Base-by-base conservation (phyloP, 2,797 vertebrate species). In the Diglossa cyanea region DNA sequence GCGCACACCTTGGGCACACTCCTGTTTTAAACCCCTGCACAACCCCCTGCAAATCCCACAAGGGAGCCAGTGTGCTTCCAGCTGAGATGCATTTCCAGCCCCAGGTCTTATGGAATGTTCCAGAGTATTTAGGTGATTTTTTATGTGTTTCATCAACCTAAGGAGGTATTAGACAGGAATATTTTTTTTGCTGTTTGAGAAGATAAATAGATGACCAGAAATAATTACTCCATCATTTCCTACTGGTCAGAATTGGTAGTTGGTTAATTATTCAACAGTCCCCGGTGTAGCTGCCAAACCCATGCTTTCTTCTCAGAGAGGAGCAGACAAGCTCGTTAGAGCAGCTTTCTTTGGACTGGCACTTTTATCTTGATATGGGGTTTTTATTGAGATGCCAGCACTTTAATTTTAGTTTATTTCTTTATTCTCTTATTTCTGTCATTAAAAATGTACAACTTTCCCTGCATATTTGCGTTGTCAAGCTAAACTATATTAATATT, bases 261-360 rank as follows among this genome's bases (percentile, higher is more conserved):
- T 65, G 31, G 83, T 96, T 94, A 96, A 93, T 96, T 95, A 96
- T 96, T 96, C 87, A 96, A 37, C 82, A 91, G 66, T 68, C 86
- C 90, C 79, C 91, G 91, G 93, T 90, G 82, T 67, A 84, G 89
- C 87, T 96, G 94, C 94, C 93, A 96, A 94, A 50, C 60, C 76
- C 21, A 6, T 37, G 62, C 73, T 94, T 96, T 96, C 87, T 96
- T 93, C 94, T 93, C 90, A 50, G 73, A 77, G 87, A 91, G 84
- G 23, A 94, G 74, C 85, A 95, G 92, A 92, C 82, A 94, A 91
- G 87, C 91, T 95, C 93, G 93, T 94, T 93, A 94, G 70, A 96
- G 82, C 76, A 96, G 87, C 79, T 91, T 94, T 90, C 95, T 95
- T 90, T 95, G 91, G 94, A 88, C 88, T 95, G 80, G 71, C 35